These are phyloP conservation scores for Pollenia griseotomentosa DNA, from an alignment of 2,888 invertebrate species.

Conservation along the genomic window DNA sequence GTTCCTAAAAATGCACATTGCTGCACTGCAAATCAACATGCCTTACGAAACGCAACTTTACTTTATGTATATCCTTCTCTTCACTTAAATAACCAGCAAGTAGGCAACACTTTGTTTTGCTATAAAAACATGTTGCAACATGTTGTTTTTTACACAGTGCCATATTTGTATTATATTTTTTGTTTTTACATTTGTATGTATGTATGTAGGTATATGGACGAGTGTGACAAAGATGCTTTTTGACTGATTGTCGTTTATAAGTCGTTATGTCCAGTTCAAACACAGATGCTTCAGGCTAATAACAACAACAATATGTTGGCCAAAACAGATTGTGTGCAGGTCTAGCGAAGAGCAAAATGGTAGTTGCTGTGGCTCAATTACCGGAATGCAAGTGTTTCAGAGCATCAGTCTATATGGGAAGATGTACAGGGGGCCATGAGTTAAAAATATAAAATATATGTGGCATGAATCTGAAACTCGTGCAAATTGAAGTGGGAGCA, in stretches of 20 bases:
- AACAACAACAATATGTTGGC: constrained; percentile 29
- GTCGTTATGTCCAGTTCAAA: constrained; percentile 56
- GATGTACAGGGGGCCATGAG: constrained; percentile 8
- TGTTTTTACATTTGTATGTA: neutral
- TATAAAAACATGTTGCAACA: constrained; percentile 25
- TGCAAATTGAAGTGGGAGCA: constrained; percentile 30
- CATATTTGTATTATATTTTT: constrained; percentile 22
- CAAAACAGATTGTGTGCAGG: neutral
- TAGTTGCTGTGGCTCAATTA: constrained; percentile 26
- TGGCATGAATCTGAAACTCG: constrained; percentile 42
- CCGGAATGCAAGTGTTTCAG: constrained; percentile 14
- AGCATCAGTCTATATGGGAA: neutral
- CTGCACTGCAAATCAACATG: too few species aligned
- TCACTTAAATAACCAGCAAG: neutral
- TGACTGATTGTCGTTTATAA: constrained; percentile 67
- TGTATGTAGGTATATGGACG: neutral
- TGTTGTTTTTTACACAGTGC: constrained; percentile 1
- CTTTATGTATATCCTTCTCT: neutral
- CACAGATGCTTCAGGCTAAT: constrained; percentile 44
- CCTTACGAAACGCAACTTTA: too few species aligned
- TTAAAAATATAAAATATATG: constrained; percentile 15
- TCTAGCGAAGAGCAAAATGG: constrained; percentile 1
- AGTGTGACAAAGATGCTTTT: constrained; percentile 67
- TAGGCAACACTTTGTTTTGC: constrained; percentile 6
- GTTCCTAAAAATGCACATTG: too few species aligned